Evolutionary conservation across 2,888 invertebrate species (phyloP).

Genomic region (Lypha dubia): DNA sequence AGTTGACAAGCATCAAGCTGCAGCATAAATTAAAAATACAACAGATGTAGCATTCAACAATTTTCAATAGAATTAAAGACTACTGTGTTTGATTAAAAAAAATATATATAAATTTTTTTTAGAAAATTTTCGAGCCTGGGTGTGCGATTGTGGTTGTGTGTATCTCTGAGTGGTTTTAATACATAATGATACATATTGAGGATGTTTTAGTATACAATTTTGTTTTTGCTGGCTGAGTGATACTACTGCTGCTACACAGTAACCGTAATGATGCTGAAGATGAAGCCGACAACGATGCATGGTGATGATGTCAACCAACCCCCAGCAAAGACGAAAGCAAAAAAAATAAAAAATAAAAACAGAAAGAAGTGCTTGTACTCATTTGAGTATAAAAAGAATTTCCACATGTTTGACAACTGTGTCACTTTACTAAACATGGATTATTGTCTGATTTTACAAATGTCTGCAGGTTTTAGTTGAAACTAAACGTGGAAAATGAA

Average conservation of each 20-base stretch:
- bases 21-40: no score
- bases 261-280: constrained; percentile 28
- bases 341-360: no score
- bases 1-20: no score
- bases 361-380: constrained; percentile 55
- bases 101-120: no score
- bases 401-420: constrained; percentile 72
- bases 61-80: background rate
- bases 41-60: background rate
- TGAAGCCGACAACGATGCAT: background rate
- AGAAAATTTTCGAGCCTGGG: constrained; percentile 15
- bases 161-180: constrained; percentile 25
- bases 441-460: constrained; percentile 58
- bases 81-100: constrained; percentile 30
- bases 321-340: constrained; percentile 65
- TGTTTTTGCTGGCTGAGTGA: constrained; percentile 8
- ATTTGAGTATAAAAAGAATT: constrained; percentile 60
- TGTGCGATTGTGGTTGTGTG: background rate
- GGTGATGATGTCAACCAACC: constrained; percentile 69
- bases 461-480: constrained; percentile 61
- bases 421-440: constrained; percentile 67
- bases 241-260: constrained; percentile 20
- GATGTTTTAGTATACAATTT: constrained; percentile 38
- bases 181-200: constrained; percentile 41
- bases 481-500: constrained; percentile 58